These are phyloP conservation scores for Indicator maculatus DNA, from an alignment of 2,113 vertebrate species.

Conservation along the genomic window DNA sequence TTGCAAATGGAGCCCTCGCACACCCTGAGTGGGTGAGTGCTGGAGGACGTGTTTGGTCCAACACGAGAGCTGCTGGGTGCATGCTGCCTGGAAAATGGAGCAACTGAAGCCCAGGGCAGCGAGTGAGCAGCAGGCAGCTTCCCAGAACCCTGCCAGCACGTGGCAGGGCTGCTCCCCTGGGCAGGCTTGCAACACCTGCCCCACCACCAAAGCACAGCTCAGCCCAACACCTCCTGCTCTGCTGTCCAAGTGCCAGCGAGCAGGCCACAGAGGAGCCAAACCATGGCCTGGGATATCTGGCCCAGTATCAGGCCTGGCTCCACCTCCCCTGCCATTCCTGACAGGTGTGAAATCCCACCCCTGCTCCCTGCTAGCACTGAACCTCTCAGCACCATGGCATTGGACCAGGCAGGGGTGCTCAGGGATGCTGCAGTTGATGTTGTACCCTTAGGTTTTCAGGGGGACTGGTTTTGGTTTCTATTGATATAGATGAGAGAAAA, in stretches of 20 bases:
- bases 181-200: not conserved
- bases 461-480: not conserved
- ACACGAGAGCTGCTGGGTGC: not conserved
- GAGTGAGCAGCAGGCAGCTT: not conserved
- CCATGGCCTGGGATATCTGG: not conserved
- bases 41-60: not conserved
- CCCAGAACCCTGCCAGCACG: not conserved
- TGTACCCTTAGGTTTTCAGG: not conserved
- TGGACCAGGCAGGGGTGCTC: not conserved
- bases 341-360: not conserved
- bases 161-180: not conserved
- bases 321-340: not conserved
- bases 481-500: not conserved
- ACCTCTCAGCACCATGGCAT: not conserved
- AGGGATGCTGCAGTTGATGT: not conserved
- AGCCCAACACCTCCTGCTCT: not conserved
- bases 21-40: not conserved
- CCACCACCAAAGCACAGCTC: not conserved
- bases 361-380: not conserved
- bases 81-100: not conserved
- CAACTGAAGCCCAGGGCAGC: not conserved
- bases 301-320: not conserved
- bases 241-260: not conserved
- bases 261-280: not conserved
- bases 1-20: not conserved